Evolutionary conservation across 1,140 invertebrate species (phyloP), one percentile per base, ranked within the genome.

Genomic region (Daktulosphaira vitifoliae): DNA sequence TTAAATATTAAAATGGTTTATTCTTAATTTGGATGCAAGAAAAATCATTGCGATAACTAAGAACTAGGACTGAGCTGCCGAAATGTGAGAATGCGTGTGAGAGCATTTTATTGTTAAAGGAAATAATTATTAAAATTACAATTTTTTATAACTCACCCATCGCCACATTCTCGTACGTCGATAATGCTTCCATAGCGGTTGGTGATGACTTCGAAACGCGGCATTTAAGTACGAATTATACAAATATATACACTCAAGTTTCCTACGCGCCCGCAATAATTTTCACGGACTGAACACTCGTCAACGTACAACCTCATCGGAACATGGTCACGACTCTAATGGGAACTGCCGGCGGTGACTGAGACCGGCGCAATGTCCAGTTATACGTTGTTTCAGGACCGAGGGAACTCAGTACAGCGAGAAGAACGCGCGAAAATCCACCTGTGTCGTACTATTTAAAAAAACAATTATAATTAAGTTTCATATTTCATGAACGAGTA

Each of bases 171-270:
- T 44, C 65, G 65, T 15, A 66, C 51, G 38, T 66, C 65, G 50
- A 66, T 66, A 53, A 66, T 66, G 38, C 65, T 66, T 29, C 65
- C 65, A 66, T 66, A 66, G 18, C 65, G 65, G n/a, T 66, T 66
- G 49, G 51, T 53, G 49, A 53, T 53, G 23, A 66, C 65, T 66
- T 66, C 65, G 65, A 62, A 62, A 46, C 56, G 56, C n/a, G 56
- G 56, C 56, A 62, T 62, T 59, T 59, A 44, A 26, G 42, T 33
- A 44, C 22, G 37, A 20, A 29, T 6, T 11, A 11, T 5, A 6
- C n/a, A 46, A 46, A 44, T 7, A n/a, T 7, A 44, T 7, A 11
- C n/a, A 62, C 56, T 62, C 44, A 62, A 62, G 46, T 62, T 39
- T 62, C 42, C 56, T 23, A 33, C 56, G 25, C 23, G n/a, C 11